Evolutionary conservation across 2,888 invertebrate genomes (phyloP), one percentile per base, ranked within the genome.

Genomic region (Campaea margaritaria): DNA sequence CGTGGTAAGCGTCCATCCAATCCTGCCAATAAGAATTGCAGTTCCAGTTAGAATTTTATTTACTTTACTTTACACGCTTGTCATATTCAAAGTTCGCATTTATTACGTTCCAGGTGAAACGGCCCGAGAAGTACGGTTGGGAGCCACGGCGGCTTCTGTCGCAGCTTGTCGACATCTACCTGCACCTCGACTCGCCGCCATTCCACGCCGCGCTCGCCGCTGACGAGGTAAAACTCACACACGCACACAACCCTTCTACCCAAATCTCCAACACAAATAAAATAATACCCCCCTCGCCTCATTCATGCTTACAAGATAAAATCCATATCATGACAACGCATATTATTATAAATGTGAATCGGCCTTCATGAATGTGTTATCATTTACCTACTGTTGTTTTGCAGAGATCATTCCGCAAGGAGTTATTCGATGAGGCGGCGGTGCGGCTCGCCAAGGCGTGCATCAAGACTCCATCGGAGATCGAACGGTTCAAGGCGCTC

Each of bases 61-160:
- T 21, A 21, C 21, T 21, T 5, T 31, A 31, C 0, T 36, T 36
- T n/a, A 10, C 1, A 36, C n/a, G 7, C 4, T n/a, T 12, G n/a
- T 36, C n/a, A 36, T 1, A 1, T 36, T 5, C 10, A n/a, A 36
- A n/a, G n/a, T 36, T 12, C 2, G 0, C n/a, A 3, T 16, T 12
- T 16, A 13, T 12, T 11, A 12, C n/a, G 1, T 43, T 38, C 0
- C 70, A 93, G 93, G 99, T 99, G 51, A 95, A 96, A 58, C 96
- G 97, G 74, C 97, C 98, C 0, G 96, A 97, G 68, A 98, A 98
- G 86, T 99, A 99, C 86, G 97, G 98, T 11, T 99, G 99, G 99
- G 98, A 99, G 83, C 99, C 99, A 15, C 95, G 98, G 74, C 95
- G 96, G 71, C 93, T 99, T 70, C 94, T 99, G 59, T 96, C 97